phyloP scores from a whole-genome alignment of 2,888 invertebrate genomes.

The Nephrotoma guestfalica region DNA sequence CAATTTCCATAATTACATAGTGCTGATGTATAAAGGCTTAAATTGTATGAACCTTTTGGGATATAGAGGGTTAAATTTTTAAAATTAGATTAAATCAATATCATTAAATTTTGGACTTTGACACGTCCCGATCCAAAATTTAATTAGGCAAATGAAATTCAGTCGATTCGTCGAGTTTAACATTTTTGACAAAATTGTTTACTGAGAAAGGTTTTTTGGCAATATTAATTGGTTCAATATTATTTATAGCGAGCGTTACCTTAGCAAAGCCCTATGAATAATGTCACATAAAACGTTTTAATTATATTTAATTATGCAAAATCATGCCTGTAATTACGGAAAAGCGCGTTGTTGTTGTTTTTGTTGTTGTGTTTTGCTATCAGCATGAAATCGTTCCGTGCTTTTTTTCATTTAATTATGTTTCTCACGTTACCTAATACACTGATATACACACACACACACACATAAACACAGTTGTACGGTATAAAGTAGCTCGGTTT shows the following conservation, averaged over 20 bases:
- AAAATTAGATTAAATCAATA: too few relatives aligned
- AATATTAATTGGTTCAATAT: background rate
- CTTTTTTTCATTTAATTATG: background rate
- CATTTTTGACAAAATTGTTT: background rate
- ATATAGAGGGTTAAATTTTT: too few relatives aligned
- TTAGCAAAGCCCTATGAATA: background rate
- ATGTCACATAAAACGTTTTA: background rate
- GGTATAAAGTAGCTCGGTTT: background rate
- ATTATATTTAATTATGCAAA: conserved; percentile 6
- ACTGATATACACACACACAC: background rate
- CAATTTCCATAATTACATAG: too few relatives aligned
- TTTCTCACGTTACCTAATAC: background rate
- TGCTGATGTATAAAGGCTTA: too few relatives aligned
- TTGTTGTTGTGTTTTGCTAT: background rate
- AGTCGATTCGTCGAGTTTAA: background rate
- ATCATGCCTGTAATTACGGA: conserved; percentile 4
- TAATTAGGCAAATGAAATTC: background rate
- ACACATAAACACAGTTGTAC: too few relatives aligned
- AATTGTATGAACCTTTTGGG: too few relatives aligned
- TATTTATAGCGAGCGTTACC: background rate
- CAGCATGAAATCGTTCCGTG: background rate
- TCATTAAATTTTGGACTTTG: too few relatives aligned
- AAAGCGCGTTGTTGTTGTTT: background rate
- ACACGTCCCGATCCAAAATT: background rate
- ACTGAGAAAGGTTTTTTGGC: background rate